phyloP scores from a whole-genome alignment of 2,888 invertebrate species.

The Bugula neritina region DNA sequence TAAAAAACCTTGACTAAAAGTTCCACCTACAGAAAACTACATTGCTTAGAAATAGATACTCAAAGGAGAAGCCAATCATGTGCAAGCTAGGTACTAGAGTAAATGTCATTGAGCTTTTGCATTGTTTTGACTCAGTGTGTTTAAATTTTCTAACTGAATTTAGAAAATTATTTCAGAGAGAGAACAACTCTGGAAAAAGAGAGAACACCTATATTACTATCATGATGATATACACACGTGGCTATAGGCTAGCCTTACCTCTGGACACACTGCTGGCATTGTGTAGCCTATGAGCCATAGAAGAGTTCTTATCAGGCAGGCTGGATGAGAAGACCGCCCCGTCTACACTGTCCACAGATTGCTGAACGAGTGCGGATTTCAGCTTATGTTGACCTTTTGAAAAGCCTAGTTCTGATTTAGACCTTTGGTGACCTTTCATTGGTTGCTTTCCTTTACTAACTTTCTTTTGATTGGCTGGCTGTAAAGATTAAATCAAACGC shows the following conservation, averaged over 20 bases:
- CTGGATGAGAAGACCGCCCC: not conserved
- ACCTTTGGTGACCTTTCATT: slow-evolving; percentile 26
- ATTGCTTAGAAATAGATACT: too few relatives aligned
- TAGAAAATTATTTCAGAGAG: too few relatives aligned
- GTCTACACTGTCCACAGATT: not conserved
- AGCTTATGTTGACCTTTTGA: not conserved
- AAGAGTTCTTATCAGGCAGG: not conserved
- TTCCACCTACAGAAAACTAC: not conserved
- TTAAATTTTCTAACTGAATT: too few relatives aligned
- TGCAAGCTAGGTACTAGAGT: too few relatives aligned
- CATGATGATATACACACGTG: too few relatives aligned
- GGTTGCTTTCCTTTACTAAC: slow-evolving; percentile 16
- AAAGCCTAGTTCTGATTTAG: slow-evolving; percentile 8
- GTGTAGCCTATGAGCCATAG: not conserved
- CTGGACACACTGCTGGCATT: not conserved
- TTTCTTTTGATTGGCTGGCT: slow-evolving; percentile 1
- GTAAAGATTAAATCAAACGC: too few relatives aligned
- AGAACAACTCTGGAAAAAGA: too few relatives aligned
- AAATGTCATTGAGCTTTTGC: too few relatives aligned
- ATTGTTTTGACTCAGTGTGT: too few relatives aligned
- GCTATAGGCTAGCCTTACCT: too few relatives aligned
- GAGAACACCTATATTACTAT: too few relatives aligned
- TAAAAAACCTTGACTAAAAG: not conserved
- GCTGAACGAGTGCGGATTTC: not conserved
- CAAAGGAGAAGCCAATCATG: too few relatives aligned